A percentile compares a stretch with the other conserved stretches of the same genome.
These are phyloP conservation scores for Macrophya annulata DNA, from an alignment of 2,888 invertebrate species.

Conservation along the genomic window DNA sequence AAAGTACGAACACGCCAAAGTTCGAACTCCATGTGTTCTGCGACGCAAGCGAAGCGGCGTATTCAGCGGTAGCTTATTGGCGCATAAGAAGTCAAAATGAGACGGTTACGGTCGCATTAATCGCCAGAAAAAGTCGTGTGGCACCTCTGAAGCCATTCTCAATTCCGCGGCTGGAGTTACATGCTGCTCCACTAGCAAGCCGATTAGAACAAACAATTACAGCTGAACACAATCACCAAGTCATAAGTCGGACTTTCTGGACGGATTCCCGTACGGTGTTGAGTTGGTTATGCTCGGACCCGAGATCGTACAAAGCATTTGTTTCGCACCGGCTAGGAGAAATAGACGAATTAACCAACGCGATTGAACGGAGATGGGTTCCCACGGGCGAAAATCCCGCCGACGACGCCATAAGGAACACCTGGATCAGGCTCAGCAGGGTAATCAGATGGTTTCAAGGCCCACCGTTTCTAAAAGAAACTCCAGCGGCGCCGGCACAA, in stretches of 20 bases:
- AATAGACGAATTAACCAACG: slow-evolving; percentile 61
- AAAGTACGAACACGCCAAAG: too few relatives aligned
- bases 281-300: slow-evolving; percentile 60
- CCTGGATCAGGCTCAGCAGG: too few relatives aligned
- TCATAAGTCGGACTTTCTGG: slow-evolving; percentile 55
- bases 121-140: slow-evolving; percentile 55
- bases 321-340: slow-evolving; percentile 64
- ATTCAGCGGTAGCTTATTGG: slow-evolving; percentile 63
- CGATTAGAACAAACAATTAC: slow-evolving; percentile 53
- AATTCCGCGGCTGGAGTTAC: slow-evolving; percentile 60
- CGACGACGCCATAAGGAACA: slow-evolving; percentile 55
- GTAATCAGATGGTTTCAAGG: too few relatives aligned
- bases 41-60: slow-evolving; percentile 65
- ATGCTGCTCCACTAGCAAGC: slow-evolving; percentile 59
- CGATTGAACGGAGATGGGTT: slow-evolving; percentile 62
- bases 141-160: slow-evolving; percentile 56
- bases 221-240: slow-evolving; percentile 56
- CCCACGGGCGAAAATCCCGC: slow-evolving; percentile 63
- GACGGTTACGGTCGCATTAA: slow-evolving; percentile 12
- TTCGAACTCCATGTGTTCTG: slow-evolving; percentile 65
- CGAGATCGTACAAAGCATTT: slow-evolving; percentile 57
- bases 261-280: slow-evolving; percentile 61
- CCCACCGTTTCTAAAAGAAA: too few relatives aligned
- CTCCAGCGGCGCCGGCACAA: too few relatives aligned
- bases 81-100: not conserved